phyloP scores from a whole-genome alignment of 1,140 invertebrate species.

The Eciton burchellii region DNA sequence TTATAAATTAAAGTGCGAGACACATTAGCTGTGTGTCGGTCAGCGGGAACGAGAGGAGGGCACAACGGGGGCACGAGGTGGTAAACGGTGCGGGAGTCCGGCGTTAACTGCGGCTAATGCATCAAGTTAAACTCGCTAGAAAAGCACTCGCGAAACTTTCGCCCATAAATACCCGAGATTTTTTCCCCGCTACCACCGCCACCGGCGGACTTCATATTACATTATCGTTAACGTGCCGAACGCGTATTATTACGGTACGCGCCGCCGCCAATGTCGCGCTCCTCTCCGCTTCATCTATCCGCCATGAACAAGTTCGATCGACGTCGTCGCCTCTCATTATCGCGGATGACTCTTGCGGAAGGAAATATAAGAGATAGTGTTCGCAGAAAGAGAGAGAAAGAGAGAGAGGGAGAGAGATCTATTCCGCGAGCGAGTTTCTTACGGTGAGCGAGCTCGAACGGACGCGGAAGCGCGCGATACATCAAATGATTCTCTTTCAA shows the following conservation, averaged over 20 bases:
- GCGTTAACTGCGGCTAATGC: conserved; percentile 63
- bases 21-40: too few species aligned
- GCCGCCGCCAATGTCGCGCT: neutral
- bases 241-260: conserved; percentile 23
- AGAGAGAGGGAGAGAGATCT: too few species aligned
- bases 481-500: conserved; percentile 19
- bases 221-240: conserved; percentile 62
- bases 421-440: neutral
- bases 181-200: conserved; percentile 41
- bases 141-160: conserved; percentile 71
- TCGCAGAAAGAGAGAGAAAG: neutral
- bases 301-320: conserved; percentile 32
- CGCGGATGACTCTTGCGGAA: neutral
- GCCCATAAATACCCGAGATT: conserved; percentile 69
- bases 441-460: conserved; percentile 18
- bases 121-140: conserved; percentile 74
- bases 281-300: conserved; percentile 14
- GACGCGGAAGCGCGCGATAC: conserved; percentile 8
- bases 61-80: neutral
- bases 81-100: conserved; percentile 40
- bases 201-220: conserved; percentile 55
- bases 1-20: conserved; percentile 33
- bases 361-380: conserved; percentile 6
- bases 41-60: neutral
- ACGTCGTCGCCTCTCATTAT: conserved; percentile 15